Percentiles rank a stretch among this genome's conserved stretches.
phyloP scores from a whole-genome alignment of 1,140 invertebrate genomes.

The Trachymyrmex septentrionalis region DNA sequence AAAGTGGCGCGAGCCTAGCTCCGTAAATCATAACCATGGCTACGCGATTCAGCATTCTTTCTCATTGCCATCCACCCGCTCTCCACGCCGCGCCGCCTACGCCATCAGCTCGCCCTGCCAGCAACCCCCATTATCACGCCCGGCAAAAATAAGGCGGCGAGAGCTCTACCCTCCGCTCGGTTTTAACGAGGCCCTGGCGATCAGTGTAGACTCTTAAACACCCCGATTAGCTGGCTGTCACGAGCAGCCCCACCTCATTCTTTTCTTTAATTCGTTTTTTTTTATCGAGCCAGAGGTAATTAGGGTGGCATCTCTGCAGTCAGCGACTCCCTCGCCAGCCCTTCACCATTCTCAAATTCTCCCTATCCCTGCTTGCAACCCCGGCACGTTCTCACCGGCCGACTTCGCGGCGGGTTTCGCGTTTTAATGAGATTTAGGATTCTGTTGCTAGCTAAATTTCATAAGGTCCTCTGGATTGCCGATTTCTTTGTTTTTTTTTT shows the following conservation, averaged over 20 bases:
- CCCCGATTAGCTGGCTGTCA: constrained; percentile 87
- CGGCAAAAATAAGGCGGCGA: constrained; percentile 74
- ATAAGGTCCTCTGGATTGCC: constrained; percentile 79
- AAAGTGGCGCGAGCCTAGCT: constrained; percentile 70
- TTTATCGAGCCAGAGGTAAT: constrained; percentile 85
- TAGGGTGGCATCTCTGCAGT: constrained; percentile 86
- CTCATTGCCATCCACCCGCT: constrained; percentile 45
- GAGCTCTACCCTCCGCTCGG: constrained; percentile 78
- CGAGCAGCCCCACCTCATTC: constrained; percentile 86
- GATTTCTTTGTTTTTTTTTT: constrained; percentile 16
- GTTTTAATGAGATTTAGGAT: constrained; percentile 85
- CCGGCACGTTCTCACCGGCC: constrained; percentile 30
- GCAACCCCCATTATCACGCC: constrained; percentile 75
- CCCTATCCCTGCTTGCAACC: constrained; percentile 47
- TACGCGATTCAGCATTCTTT: constrained; percentile 74
- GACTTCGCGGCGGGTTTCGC: constrained; percentile 60
- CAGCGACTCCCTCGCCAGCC: constrained; percentile 71
- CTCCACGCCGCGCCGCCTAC: constrained; percentile 61
- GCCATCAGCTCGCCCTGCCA: constrained; percentile 62
- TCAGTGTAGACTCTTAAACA: constrained; percentile 87
- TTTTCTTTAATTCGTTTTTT: constrained; percentile 86
- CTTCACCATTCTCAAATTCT: neutral
- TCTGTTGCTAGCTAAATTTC: constrained; percentile 82
- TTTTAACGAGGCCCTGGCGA: constrained; percentile 86
- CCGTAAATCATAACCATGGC: constrained; percentile 74